A percentile compares a stretch with the other conserved stretches of the same genome.
These are phyloP conservation scores for Metacarcinus magister DNA, from an alignment of 2,888 invertebrate genomes.

Conservation along the genomic window DNA sequence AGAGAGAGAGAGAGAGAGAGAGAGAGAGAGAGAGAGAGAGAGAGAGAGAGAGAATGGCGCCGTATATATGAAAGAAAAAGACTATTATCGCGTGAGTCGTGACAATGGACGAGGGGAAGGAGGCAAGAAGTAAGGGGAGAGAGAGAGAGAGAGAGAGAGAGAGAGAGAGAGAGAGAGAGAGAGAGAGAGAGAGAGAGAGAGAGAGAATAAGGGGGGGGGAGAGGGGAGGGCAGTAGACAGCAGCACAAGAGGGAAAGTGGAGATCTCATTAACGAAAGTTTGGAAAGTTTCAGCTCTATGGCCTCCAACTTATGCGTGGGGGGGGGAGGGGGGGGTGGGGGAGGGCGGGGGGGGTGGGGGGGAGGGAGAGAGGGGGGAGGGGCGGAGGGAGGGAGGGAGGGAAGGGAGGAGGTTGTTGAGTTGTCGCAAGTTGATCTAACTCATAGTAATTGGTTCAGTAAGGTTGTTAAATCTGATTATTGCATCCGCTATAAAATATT, in stretches of 20 bases:
- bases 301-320: background rate
- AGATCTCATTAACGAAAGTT: slow-evolving; percentile 34
- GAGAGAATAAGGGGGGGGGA: background rate
- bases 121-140: too few species aligned
- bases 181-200: background rate
- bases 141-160: background rate
- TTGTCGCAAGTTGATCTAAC: background rate
- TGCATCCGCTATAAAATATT: background rate
- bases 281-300: slow-evolving; percentile 8
- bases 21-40: background rate
- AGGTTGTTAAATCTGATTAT: background rate
- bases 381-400: background rate
- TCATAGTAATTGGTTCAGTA: background rate
- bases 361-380: background rate
- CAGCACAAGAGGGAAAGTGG: background rate
- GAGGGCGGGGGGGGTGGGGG: background rate
- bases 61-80: too few species aligned
- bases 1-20: background rate
- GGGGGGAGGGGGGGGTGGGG: background rate
- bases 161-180: background rate
- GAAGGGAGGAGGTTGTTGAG: background rate
- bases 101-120: too few species aligned
- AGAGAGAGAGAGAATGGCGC: background rate
- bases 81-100: too few species aligned
- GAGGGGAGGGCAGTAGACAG: background rate